A percentile compares a stretch with the other conserved stretches of the same genome.
Evolutionary conservation across 2,113 vertebrate species (phyloP).

Genomic region (Dinomys branickii): DNA sequence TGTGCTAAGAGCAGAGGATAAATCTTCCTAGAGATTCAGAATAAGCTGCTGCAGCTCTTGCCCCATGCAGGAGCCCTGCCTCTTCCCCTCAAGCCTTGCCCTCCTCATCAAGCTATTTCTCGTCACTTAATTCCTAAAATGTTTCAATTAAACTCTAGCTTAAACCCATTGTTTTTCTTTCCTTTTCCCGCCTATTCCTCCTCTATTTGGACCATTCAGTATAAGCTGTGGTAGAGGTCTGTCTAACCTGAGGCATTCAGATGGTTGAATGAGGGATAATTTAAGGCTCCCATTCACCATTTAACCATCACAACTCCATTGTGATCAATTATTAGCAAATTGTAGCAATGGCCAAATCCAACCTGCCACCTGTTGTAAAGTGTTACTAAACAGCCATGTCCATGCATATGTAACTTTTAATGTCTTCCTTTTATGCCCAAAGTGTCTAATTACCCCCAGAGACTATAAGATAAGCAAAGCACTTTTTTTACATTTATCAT

Average conservation of each 20-base stretch:
- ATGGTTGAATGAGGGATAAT: neutral
- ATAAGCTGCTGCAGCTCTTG: neutral
- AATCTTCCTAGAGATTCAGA: neutral
- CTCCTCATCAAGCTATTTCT: constrained; percentile 9
- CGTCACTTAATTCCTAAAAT: constrained; percentile 8
- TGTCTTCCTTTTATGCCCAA: constrained; percentile 17
- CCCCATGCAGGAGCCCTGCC: neutral
- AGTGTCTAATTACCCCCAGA: neutral
- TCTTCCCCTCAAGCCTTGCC: neutral
- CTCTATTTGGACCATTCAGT: neutral
- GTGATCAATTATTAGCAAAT: neutral
- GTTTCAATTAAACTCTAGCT: neutral
- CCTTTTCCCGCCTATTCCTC: neutral
- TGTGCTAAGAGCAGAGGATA: neutral
- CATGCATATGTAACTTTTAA: neutral
- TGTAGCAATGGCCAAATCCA: neutral
- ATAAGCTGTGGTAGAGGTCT: constrained; percentile 13
- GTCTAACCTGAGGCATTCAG: neutral
- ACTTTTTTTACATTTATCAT: neutral
- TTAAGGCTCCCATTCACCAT: neutral
- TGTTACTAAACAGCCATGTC: neutral
- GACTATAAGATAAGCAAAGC: neutral
- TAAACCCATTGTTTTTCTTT: neutral
- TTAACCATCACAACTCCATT: neutral
- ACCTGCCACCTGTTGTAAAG: neutral